phyloP scores from a whole-genome alignment of 2,113 vertebrate genomes.

The Misgurnus mizolepis region DNA sequence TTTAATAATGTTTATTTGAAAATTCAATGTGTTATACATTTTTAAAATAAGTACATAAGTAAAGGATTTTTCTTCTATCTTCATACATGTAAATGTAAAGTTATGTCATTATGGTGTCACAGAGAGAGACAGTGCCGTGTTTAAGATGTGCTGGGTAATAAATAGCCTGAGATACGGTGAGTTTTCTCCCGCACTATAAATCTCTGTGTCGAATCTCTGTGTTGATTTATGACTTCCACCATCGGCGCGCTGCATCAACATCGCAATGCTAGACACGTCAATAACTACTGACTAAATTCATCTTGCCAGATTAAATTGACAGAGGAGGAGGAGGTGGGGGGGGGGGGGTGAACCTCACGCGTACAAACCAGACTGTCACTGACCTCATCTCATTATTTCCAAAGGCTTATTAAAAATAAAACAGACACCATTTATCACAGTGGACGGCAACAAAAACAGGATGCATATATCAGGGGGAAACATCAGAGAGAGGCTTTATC shows the following conservation, averaged over 20 bases:
- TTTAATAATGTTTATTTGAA: too few relatives aligned
- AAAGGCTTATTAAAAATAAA: conserved; percentile 38
- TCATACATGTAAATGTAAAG: too few relatives aligned
- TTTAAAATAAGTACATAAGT: too few relatives aligned
- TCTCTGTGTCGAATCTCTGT: neutral
- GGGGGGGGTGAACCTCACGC: neutral
- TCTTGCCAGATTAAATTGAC: conserved; percentile 31
- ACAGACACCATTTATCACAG: conserved; percentile 25
- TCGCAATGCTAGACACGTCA: conserved; percentile 6
- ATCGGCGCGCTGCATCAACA: conserved; percentile 1
- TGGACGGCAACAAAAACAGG: neutral
- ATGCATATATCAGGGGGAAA: conserved; percentile 11
- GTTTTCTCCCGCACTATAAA: neutral
- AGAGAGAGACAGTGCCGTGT: too few relatives aligned
- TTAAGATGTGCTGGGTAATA: neutral
- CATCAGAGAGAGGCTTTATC: conserved; percentile 9
- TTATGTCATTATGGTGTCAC: too few relatives aligned
- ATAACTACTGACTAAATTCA: conserved; percentile 34
- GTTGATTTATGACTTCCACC: conserved; percentile 11
- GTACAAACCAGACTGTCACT: neutral
- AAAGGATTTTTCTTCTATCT: too few relatives aligned
- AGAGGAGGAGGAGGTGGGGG: neutral
- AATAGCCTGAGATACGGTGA: neutral
- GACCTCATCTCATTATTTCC: conserved; percentile 35
- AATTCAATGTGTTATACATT: too few relatives aligned